Evolutionary conservation across 2,888 invertebrate genomes (phyloP).

Genomic region (Caenorhabditis auriculariae): DNA sequence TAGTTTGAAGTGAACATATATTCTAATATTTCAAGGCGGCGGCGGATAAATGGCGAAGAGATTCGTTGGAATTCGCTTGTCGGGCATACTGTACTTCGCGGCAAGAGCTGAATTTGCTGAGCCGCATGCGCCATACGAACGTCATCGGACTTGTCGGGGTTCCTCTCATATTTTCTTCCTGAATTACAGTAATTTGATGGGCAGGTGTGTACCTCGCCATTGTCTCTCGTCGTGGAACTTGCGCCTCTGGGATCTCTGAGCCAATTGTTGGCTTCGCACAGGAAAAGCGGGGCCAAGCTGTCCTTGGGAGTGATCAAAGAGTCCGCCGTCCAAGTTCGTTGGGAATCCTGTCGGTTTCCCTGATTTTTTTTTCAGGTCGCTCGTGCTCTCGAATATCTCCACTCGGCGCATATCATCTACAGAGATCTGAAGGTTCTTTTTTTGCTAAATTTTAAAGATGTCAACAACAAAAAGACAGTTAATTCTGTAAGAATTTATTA

Average conservation of each 20-base stretch:
- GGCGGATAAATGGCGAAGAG: constrained; percentile 86
- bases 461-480: too few species aligned
- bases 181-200: neutral
- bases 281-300: constrained; percentile 80
- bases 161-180: neutral
- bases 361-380: constrained; percentile 71
- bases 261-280: constrained; percentile 79
- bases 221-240: constrained; percentile 83
- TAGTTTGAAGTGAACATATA: neutral
- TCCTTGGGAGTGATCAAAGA: constrained; percentile 81
- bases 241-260: constrained; percentile 91
- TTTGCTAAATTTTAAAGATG: too few species aligned
- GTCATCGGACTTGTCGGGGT: constrained; percentile 80
- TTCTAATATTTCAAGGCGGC: constrained; percentile 70
- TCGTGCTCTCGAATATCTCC: constrained; percentile 90
- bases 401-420: constrained; percentile 88
- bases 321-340: constrained; percentile 82
- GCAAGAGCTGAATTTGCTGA: constrained; percentile 80
- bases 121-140: constrained; percentile 83
- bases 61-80: constrained; percentile 86
- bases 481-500: too few species aligned
- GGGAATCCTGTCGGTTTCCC: too few species aligned
- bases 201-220: constrained; percentile 82
- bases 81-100: constrained; percentile 91
- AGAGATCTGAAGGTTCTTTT: constrained; percentile 72